Evolutionary conservation across 2,888 invertebrate genomes (phyloP).

Genomic region (Tenthredo livida): DNA sequence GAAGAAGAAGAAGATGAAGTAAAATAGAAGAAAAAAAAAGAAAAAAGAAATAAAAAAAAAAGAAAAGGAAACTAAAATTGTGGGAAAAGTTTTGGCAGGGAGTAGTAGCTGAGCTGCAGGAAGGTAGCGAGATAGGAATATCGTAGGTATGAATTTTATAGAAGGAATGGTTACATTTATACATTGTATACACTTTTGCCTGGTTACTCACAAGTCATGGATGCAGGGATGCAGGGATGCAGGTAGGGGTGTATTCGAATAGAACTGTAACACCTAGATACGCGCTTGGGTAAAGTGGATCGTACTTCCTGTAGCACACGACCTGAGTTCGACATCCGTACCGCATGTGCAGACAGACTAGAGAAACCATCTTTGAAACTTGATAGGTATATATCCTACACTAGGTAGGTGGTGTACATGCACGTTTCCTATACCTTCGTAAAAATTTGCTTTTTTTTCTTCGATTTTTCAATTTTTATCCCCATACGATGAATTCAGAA

Average conservation of each 20-base stretch:
- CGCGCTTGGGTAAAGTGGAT: constrained; percentile 40
- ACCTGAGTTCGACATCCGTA: constrained; percentile 35
- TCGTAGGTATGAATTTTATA: constrained; percentile 33
- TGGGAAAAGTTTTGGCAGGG: neutral
- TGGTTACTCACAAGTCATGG: neutral
- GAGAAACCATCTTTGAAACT: constrained; percentile 29
- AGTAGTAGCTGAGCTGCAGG: neutral
- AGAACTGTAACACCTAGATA: constrained; percentile 22
- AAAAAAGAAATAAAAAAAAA: neutral
- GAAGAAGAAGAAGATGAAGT: neutral
- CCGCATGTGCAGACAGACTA: neutral
- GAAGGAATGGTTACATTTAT: constrained; percentile 12
- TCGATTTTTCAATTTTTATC: too few relatives aligned
- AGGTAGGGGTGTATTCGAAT: neutral
- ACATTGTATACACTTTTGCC: neutral
- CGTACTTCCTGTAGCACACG: neutral
- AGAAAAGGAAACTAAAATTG: neutral
- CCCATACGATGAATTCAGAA: neutral
- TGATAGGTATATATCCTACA: constrained; percentile 14
- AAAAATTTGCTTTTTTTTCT: too few relatives aligned
- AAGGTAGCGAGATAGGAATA: neutral
- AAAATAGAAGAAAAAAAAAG: neutral
- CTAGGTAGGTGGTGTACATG: too few relatives aligned
- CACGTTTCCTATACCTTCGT: too few relatives aligned
- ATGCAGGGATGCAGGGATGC: neutral